Evolutionary conservation across 2,113 vertebrate genomes (phyloP).

Genomic region (Callocephalon fimbriatum): DNA sequence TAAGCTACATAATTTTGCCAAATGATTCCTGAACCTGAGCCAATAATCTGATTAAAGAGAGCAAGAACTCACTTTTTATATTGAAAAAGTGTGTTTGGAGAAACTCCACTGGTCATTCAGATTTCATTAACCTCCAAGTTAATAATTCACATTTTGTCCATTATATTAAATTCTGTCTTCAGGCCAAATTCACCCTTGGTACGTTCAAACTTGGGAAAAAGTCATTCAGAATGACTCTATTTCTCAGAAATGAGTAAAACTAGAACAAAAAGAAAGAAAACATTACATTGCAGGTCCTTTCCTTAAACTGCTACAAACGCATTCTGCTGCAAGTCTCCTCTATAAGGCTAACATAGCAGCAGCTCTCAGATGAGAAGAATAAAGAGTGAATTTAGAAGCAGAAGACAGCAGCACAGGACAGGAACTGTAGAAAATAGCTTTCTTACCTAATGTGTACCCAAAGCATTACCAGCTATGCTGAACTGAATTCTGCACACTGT

Average conservation of each 20-base stretch:
- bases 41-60: conserved; percentile 66
- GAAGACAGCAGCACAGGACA: background rate
- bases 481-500: background rate
- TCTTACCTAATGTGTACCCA: conserved; percentile 33
- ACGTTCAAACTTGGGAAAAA: background rate
- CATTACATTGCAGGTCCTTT: background rate
- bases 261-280: background rate
- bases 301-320: background rate
- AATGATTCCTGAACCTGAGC: conserved; percentile 55
- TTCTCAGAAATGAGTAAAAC: conserved; percentile 21
- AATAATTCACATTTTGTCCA: conserved; percentile 44
- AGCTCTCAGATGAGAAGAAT: background rate
- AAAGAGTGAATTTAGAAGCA: background rate
- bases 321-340: background rate
- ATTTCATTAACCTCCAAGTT: conserved; percentile 53
- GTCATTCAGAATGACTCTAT: background rate
- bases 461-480: background rate
- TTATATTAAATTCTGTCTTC: background rate
- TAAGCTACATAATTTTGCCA: conserved; percentile 56
- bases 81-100: conserved; percentile 60
- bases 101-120: conserved; percentile 60
- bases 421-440: conserved; percentile 38
- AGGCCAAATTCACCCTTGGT: conserved; percentile 12
- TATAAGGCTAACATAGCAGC: background rate
- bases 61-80: conserved; percentile 42